Evolutionary conservation across 2,888 invertebrate genomes (phyloP).

Genomic region (Flexamia atlantica): DNA sequence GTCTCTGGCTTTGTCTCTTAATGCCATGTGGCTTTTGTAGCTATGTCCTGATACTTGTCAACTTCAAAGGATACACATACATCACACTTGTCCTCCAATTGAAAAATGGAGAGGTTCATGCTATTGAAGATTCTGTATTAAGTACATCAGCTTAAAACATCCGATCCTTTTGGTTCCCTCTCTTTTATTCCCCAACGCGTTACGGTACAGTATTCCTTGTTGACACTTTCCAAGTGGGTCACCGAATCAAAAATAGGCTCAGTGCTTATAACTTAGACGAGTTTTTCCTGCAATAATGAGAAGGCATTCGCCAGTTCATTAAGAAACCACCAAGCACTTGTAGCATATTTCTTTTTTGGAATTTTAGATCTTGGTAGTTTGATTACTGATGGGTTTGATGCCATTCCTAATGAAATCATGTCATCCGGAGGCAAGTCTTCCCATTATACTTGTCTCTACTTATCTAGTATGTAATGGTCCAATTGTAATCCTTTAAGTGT

Average conservation of each 20-base stretch:
- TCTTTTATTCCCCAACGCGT: constrained; percentile 55
- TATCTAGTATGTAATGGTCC: constrained; percentile 2
- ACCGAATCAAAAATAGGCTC: constrained; percentile 50
- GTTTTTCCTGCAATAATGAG: constrained; percentile 53
- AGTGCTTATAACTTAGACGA: constrained; percentile 42
- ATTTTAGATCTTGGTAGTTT: constrained; percentile 24
- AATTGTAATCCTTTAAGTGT: constrained; percentile 43
- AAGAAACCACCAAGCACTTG: constrained; percentile 41
- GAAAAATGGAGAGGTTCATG: constrained; percentile 58
- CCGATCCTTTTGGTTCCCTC: constrained; percentile 53
- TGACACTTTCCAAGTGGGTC: constrained; percentile 36
- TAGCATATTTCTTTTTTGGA: constrained; percentile 16
- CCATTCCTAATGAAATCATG: constrained; percentile 35
- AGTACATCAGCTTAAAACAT: constrained; percentile 52
- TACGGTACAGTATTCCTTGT: constrained; percentile 44
- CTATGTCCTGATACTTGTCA: constrained; percentile 48
- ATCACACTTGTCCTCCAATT: constrained; percentile 59
- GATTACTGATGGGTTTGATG: constrained; percentile 9
- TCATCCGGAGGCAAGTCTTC: constrained; percentile 33
- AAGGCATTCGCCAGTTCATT: constrained; percentile 48
- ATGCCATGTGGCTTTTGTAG: constrained; percentile 57
- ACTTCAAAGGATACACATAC: constrained; percentile 59
- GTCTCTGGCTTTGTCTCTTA: constrained; percentile 59
- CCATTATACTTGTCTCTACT: constrained; percentile 9
- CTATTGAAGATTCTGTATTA: constrained; percentile 50